Conservation (phyloP, 2,797 vertebrate genomes). For the Myotis myotis region DNA sequence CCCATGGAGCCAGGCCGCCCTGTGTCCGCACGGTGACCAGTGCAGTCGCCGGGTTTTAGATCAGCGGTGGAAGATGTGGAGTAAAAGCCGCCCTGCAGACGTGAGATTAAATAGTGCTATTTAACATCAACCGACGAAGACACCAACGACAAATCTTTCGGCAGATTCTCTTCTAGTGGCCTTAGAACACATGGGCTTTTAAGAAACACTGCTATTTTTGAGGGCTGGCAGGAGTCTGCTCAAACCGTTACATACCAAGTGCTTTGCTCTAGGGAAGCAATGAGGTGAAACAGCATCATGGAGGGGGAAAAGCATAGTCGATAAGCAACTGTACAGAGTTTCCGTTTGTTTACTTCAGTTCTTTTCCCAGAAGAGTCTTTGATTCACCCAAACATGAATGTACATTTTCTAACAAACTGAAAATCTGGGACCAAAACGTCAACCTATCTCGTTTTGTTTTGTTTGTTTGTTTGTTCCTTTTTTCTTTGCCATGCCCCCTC, state of each 20-base stretch:
- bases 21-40: constrained; percentile 76
- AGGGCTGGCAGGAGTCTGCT: constrained; percentile 85
- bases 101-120: constrained; percentile 75
- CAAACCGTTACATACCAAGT: constrained; percentile 88
- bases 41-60: constrained; percentile 58
- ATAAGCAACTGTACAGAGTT: constrained; percentile 81
- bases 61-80: constrained; percentile 58
- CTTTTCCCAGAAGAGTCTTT: constrained; percentile 89
- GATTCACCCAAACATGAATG: constrained; percentile 92
- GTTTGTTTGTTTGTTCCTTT: not conserved
- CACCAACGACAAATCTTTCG: constrained; percentile 75
- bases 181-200: constrained; percentile 96
- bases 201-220: constrained; percentile 86
- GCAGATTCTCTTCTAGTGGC: constrained; percentile 91
- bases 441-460: constrained; percentile 40
- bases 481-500: no score
- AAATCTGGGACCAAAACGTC: constrained; percentile 91
- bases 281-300: constrained; percentile 77
- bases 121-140: constrained; percentile 68
- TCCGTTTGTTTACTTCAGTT: constrained; percentile 86
- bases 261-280: constrained; percentile 89
- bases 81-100: constrained; percentile 63
- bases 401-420: constrained; percentile 93
- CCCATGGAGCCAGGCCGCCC: constrained; percentile 28
- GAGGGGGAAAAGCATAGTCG: constrained; percentile 44